Conservation (phyloP, 2,888 invertebrate species). For the Hololepta plana region DNA sequence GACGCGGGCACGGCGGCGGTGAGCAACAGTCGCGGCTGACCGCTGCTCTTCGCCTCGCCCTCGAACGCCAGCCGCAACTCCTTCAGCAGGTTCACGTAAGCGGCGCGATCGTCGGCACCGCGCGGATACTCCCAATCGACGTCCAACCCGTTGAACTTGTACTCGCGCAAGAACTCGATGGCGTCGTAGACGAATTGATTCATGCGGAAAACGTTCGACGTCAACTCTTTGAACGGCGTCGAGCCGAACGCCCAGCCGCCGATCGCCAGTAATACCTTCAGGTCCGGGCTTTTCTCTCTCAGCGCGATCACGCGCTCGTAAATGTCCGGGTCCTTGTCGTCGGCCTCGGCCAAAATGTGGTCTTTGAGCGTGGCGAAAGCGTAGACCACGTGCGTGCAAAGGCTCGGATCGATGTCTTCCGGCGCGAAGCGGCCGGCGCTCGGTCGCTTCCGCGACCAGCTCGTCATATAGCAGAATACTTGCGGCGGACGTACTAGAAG, state of each 20-base stretch:
- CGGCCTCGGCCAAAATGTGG: constrained; percentile 61
- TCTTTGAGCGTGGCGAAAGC: constrained; percentile 87
- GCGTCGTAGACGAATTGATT: constrained; percentile 91
- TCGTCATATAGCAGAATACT: constrained; percentile 89
- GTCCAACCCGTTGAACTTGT: constrained; percentile 82
- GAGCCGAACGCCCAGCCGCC: constrained; percentile 96
- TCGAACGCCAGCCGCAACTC: constrained; percentile 84
- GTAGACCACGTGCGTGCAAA: constrained; percentile 90
- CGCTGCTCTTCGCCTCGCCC: constrained; percentile 78
- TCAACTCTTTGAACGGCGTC: constrained; percentile 83
- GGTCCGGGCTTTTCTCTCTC: constrained; percentile 71
- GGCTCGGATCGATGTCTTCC: constrained; percentile 68
- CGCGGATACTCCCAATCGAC: constrained; percentile 92
- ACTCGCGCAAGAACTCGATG: constrained; percentile 78
- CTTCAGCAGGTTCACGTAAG: constrained; percentile 67
- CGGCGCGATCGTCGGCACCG: constrained; percentile 69
- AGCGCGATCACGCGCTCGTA: constrained; percentile 72
- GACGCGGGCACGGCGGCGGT: constrained; percentile 87
- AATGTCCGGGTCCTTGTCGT: constrained; percentile 68
- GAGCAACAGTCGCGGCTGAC: constrained; percentile 42
- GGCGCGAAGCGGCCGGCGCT: constrained; percentile 78
- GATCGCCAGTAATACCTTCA: constrained; percentile 74
- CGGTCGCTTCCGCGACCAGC: constrained; percentile 87
- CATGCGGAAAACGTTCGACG: constrained; percentile 82
- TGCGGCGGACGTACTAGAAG: constrained; percentile 61